These are phyloP conservation scores for Ormyrus nitidulus DNA, from an alignment of 2,888 invertebrate species.

Conservation along the genomic window DNA sequence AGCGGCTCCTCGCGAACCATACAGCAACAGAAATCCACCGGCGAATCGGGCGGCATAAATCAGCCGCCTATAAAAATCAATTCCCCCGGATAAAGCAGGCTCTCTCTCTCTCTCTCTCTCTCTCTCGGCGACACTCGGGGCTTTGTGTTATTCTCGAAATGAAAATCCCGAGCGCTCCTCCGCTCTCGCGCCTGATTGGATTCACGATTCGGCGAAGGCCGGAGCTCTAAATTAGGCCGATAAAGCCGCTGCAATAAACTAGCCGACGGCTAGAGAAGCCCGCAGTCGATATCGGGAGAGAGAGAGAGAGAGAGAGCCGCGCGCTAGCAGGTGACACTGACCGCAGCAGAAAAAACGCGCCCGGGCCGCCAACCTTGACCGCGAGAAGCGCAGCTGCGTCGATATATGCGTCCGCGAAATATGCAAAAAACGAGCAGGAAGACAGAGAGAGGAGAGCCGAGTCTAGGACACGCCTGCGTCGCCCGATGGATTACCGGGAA, in stretches of 20 bases:
- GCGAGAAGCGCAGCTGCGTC: constrained; percentile 36
- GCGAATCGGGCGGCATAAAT: constrained; percentile 37
- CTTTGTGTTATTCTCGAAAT: constrained; percentile 11
- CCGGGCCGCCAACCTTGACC: constrained; percentile 54
- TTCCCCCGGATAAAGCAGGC: constrained; percentile 22
- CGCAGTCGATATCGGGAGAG: constrained; percentile 38
- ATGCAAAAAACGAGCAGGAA: constrained; percentile 2
- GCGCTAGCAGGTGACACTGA: constrained; percentile 61
- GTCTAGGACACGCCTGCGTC: constrained; percentile 35
- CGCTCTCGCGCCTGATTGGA: constrained; percentile 26
- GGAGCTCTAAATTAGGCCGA: constrained; percentile 43
- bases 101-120: neutral
- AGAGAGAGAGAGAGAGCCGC: neutral
- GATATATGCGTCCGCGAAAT: constrained; percentile 29
- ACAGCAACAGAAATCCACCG: neutral
- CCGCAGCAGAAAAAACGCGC: constrained; percentile 2
- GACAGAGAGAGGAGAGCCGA: neutral
- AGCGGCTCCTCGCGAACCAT: neutral
- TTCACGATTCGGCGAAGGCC: constrained; percentile 39
- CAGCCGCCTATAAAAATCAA: constrained; percentile 41
- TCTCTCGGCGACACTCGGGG: neutral
- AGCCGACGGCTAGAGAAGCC: constrained; percentile 16
- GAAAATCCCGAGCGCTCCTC: constrained; percentile 35
- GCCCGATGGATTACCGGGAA: constrained; percentile 19
- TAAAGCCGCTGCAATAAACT: constrained; percentile 48